Conservation (phyloP, 2,113 vertebrate species). For the Phainopepla nitens region DNA sequence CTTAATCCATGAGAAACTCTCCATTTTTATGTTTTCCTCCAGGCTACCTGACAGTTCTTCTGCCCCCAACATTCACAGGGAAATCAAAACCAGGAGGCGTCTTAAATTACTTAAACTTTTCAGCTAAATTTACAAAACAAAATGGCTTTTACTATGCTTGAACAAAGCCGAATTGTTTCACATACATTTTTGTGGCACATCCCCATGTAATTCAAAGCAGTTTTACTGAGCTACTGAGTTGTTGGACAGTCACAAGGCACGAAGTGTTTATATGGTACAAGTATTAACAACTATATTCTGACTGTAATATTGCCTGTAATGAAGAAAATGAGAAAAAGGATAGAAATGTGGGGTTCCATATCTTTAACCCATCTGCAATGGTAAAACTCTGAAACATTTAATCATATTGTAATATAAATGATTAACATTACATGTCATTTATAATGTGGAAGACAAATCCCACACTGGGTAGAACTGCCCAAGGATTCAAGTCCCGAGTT, state of each 20-base stretch:
- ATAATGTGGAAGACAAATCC: neutral
- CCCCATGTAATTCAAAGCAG: neutral
- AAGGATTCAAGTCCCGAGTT: neutral
- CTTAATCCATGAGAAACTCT: constrained; percentile 15
- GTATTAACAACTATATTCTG: neutral
- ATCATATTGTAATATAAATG: neutral
- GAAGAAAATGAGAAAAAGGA: neutral
- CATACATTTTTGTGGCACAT: neutral
- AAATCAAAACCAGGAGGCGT: constrained; percentile 27
- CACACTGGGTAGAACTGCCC: neutral
- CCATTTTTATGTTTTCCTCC: neutral
- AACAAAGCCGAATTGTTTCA: constrained; percentile 35
- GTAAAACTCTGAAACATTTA: neutral
- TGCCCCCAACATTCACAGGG: constrained; percentile 56
- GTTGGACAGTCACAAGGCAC: neutral
- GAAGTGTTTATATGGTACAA: neutral
- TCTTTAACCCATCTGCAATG: neutral
- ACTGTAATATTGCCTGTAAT: neutral
- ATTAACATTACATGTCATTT: neutral
- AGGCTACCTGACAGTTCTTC: constrained; percentile 31
- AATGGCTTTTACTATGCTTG: constrained; percentile 16
- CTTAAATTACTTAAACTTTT: constrained; percentile 1
- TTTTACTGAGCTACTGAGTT: neutral
- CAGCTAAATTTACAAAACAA: constrained; percentile 59
- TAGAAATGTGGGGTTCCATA: neutral